A percentile compares a stretch with the other conserved stretches of the same genome.
Evolutionary conservation across 2,113 vertebrate genomes (phyloP).

Genomic region (Aplodontia rufa): DNA sequence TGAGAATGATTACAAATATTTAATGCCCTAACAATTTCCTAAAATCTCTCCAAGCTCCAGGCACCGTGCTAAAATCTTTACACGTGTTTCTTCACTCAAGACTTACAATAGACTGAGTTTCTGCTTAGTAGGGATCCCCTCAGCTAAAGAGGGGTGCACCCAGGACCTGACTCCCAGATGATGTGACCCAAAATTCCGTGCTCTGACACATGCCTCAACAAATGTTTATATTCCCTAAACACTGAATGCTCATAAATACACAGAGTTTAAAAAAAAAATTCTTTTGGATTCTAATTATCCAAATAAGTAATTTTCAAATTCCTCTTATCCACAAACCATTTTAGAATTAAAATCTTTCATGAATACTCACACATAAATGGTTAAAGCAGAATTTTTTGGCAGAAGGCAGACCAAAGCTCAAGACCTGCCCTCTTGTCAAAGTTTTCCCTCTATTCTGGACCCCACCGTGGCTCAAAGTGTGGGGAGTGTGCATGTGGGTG

Average conservation of each 20-base stretch:
- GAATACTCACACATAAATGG: no score
- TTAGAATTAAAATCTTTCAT: neutral
- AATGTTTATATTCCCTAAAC: neutral
- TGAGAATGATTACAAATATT: neutral
- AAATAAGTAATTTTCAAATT: neutral
- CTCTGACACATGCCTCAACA: no score
- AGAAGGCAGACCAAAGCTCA: neutral
- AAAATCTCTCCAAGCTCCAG: neutral
- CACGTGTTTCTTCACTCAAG: fast-evolving
- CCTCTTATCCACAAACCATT: neutral
- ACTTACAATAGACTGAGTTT: no score
- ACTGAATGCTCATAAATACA: neutral
- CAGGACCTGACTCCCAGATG: no score
- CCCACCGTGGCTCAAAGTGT: neutral
- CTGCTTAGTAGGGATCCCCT: no score
- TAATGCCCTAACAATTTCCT: neutral
- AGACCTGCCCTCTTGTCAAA: neutral
- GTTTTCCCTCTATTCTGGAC: neutral
- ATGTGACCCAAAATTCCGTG: neutral
- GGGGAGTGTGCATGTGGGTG: no score
- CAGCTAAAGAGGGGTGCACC: neutral
- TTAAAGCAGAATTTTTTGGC: neutral
- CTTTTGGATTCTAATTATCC: neutral
- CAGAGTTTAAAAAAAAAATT: neutral
- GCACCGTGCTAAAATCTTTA: no score